These are phyloP conservation scores for Pandion haliaetus DNA, from an alignment of 2,113 vertebrate species.

Conservation along the genomic window DNA sequence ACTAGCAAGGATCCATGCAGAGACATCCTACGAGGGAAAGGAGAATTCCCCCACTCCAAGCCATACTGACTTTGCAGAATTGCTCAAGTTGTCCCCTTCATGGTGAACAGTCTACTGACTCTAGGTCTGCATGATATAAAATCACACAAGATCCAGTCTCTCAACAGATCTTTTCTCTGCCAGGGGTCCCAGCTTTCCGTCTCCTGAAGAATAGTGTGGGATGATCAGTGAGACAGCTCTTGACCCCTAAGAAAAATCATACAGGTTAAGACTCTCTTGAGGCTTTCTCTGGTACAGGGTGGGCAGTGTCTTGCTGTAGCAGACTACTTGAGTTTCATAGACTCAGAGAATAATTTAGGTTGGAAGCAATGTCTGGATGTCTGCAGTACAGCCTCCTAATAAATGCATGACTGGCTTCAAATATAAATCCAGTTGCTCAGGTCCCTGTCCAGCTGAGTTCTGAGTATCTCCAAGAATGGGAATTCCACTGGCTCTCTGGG, in stretches of 20 bases:
- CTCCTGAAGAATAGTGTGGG: not conserved
- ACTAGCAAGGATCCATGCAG: not conserved
- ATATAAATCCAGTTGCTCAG: not conserved
- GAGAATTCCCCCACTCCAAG: not conserved
- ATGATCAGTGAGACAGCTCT: not conserved
- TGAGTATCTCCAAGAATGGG: not conserved
- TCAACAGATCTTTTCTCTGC: not conserved
- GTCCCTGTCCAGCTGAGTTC: not conserved
- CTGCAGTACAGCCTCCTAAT: not conserved
- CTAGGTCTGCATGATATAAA: not conserved
- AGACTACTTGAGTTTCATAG: not conserved
- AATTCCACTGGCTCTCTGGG: not conserved
- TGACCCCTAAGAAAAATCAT: not conserved
- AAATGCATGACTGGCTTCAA: not conserved
- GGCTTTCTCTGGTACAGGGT: not conserved
- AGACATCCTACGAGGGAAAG: not conserved
- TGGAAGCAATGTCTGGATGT: not conserved
- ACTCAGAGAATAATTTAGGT: not conserved
- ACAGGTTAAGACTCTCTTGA: not conserved
- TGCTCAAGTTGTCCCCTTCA: not conserved
- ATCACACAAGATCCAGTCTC: not conserved
- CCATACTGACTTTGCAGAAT: not conserved
- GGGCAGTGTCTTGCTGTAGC: not conserved
- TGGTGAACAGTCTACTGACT: not conserved
- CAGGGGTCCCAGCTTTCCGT: not conserved